phyloP scores from a whole-genome alignment of 2,113 vertebrate genomes.

The Rhombomys opimus region DNA sequence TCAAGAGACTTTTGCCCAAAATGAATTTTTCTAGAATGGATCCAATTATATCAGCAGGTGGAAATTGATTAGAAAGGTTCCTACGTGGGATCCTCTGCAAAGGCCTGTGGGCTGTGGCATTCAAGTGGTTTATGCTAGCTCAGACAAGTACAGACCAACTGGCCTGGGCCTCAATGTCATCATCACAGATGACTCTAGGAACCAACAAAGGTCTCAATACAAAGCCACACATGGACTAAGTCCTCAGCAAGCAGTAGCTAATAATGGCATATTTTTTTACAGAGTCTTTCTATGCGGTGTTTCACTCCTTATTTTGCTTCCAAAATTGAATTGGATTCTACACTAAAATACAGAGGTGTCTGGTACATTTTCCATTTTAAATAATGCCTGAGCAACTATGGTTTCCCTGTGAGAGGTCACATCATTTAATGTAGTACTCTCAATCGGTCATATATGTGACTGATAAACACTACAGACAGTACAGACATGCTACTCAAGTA shows the following conservation, averaged over 20 bases:
- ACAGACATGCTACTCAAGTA: not conserved
- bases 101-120: not conserved
- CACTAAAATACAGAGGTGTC: not conserved
- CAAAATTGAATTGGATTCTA: not conserved
- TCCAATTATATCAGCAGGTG: not conserved
- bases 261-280: not conserved
- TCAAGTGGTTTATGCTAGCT: not conserved
- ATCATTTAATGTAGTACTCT: not conserved
- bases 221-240: not conserved
- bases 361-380: not conserved
- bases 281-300: not conserved
- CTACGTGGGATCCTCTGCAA: not conserved
- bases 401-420: not conserved
- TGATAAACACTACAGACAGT: not conserved
- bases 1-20: constrained; percentile 34
- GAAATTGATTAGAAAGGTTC: not conserved
- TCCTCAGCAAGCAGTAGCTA: not conserved
- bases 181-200: not conserved
- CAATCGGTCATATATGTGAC: not conserved
- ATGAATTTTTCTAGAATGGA: not conserved
- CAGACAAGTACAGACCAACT: rapidly evolving
- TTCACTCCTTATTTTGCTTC: constrained; percentile 48
- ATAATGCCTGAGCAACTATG: not conserved
- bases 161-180: not conserved
- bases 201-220: not conserved